Evolutionary conservation across 2,797 vertebrate genomes (phyloP).

Genomic region (Gymnoscopelus braueri): DNA sequence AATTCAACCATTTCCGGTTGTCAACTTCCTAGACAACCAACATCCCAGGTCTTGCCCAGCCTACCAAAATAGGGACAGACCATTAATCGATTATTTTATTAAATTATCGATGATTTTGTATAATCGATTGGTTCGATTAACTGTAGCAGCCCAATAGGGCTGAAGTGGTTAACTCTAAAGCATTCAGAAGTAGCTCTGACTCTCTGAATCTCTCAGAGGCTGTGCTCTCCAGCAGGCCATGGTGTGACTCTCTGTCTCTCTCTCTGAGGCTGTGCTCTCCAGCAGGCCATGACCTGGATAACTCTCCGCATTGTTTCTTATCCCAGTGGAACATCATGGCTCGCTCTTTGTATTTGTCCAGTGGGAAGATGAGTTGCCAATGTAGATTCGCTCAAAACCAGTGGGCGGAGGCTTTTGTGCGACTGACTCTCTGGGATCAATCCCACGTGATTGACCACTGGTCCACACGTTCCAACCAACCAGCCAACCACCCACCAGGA

Average conservation of each 20-base stretch:
- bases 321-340: constrained; percentile 50
- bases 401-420: constrained; percentile 50
- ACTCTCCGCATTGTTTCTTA: constrained; percentile 60
- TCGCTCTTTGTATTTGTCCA: constrained; percentile 67
- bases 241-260: too few relatives aligned
- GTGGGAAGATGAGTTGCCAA: constrained; percentile 61
- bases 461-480: constrained; percentile 35
- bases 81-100: too few relatives aligned
- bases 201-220: neutral
- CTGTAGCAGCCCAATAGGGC: neutral
- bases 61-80: too few relatives aligned
- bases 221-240: neutral
- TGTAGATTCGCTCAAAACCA: constrained; percentile 62
- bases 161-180: neutral
- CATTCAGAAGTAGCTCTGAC: neutral
- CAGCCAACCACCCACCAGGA: too few relatives aligned
- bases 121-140: too few relatives aligned
- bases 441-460: constrained; percentile 42
- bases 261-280: constrained; percentile 22
- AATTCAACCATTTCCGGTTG: too few relatives aligned
- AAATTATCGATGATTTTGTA: too few relatives aligned
- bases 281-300: constrained; percentile 67
- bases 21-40: too few relatives aligned
- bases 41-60: too few relatives aligned
- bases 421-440: constrained; percentile 37